Conservation (phyloP, 1,140 invertebrate species). For the Atopsyche davidsoni region DNA sequence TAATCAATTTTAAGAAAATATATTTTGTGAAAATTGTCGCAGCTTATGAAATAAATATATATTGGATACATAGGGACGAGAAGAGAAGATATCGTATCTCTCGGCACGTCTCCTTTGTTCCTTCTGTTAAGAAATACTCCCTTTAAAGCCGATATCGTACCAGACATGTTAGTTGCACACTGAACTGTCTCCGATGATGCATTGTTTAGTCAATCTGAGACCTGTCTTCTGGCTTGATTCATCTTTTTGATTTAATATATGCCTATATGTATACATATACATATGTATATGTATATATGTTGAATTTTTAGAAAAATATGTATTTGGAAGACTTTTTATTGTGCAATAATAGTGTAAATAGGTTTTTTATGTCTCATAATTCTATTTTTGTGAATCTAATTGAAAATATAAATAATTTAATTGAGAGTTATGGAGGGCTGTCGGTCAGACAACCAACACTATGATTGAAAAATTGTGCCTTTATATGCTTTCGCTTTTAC, state of each 20-base stretch:
- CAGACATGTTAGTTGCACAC: no score
- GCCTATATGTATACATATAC: slow-evolving; percentile 1
- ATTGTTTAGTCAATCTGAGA: no score
- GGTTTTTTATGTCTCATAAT: background rate
- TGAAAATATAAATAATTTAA: slow-evolving; percentile 1
- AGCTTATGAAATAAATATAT: slow-evolving; percentile 22
- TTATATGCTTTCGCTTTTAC: slow-evolving; percentile 31
- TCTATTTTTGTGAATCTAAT: slow-evolving; percentile 2
- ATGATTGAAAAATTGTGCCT: slow-evolving; percentile 29
- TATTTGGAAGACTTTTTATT: slow-evolving; percentile 1
- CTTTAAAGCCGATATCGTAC: no score
- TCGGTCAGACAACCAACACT: slow-evolving; percentile 13
- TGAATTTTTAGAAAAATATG: slow-evolving; percentile 1
- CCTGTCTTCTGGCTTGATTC: no score
- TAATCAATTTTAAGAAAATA: slow-evolving; percentile 24
- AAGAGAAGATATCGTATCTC: no score
- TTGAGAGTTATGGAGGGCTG: slow-evolving; percentile 15
- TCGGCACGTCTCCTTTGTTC: no score
- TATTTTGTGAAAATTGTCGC: slow-evolving; percentile 25
- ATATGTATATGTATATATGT: slow-evolving; percentile 5
- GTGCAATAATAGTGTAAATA: slow-evolving; percentile 4
- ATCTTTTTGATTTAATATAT: background rate
- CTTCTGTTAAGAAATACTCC: no score
- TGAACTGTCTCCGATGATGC: no score
- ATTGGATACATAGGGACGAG: no score